Evolutionary conservation across 2,113 vertebrate species (phyloP).

Genomic region (Saccopteryx bilineata): DNA sequence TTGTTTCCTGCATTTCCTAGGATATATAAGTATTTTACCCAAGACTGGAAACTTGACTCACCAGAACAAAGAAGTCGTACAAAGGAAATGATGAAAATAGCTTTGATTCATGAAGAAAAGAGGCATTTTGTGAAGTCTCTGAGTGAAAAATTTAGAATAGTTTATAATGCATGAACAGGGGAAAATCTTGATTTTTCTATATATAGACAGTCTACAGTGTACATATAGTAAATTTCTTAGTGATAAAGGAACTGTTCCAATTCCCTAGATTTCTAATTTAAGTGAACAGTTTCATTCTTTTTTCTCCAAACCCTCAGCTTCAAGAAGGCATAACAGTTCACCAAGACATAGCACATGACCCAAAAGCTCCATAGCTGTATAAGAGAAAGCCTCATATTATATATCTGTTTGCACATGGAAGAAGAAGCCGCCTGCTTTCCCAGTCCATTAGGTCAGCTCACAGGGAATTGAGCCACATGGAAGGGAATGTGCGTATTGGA

Average conservation of each 20-base stretch:
- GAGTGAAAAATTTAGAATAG: background rate
- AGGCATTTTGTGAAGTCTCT: background rate
- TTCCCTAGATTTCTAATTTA: background rate
- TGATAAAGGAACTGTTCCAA: background rate
- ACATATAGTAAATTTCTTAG: background rate
- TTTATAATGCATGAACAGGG: background rate
- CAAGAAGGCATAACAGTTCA: background rate
- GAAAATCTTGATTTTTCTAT: background rate
- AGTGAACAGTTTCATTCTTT: background rate
- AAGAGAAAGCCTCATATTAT: background rate
- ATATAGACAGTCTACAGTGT: background rate
- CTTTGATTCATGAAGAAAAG: background rate
- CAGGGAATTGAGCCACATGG: background rate
- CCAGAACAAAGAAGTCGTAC: background rate
- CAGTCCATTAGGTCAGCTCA: background rate
- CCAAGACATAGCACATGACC: background rate
- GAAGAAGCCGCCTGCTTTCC: background rate
- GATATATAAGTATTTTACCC: background rate
- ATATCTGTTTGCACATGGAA: background rate
- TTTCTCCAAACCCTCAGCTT: background rate
- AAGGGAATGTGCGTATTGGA: background rate
- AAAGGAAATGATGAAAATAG: conserved; percentile 22
- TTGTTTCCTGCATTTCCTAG: background rate
- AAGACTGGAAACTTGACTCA: conserved; percentile 17
- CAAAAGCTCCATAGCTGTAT: background rate